phyloP scores from a whole-genome alignment of 2,797 vertebrate genomes.

The Pseudochirops corinnae region DNA sequence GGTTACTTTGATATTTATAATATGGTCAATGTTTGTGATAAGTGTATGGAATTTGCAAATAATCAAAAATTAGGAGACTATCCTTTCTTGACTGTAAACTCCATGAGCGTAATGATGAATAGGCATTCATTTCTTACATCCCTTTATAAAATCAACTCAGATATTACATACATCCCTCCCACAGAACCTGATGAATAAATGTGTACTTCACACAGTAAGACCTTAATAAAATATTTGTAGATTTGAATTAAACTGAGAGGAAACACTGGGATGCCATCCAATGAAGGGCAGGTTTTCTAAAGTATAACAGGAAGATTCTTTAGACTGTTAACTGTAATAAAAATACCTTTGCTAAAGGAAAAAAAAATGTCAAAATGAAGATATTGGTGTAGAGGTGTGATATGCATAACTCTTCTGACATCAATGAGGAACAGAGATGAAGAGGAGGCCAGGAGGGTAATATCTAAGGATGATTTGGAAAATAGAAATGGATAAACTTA shows the following conservation, averaged over 20 bases:
- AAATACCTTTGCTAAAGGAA: background rate
- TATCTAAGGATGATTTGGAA: constrained; percentile 9
- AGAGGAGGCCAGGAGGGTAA: constrained; percentile 22
- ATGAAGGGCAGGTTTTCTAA: background rate
- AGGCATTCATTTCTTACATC: background rate
- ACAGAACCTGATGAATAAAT: background rate
- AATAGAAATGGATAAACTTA: constrained; percentile 29
- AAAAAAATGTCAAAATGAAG: background rate
- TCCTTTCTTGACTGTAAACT: background rate
- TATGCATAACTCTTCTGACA: background rate
- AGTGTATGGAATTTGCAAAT: background rate
- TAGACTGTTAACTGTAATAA: background rate
- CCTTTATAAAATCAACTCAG: background rate
- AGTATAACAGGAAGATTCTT: background rate
- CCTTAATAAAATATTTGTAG: background rate
- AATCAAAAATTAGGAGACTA: background rate
- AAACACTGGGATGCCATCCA: background rate
- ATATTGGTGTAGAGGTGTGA: constrained; percentile 15
- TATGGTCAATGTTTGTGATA: background rate
- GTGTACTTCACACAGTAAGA: background rate
- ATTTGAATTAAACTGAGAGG: background rate
- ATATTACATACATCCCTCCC: background rate
- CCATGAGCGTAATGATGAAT: background rate
- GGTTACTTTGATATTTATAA: background rate
- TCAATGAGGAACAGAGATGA: constrained; percentile 43